These are phyloP conservation scores for Xestia ashworthii DNA, from an alignment of 2,888 invertebrate species.

Conservation along the genomic window DNA sequence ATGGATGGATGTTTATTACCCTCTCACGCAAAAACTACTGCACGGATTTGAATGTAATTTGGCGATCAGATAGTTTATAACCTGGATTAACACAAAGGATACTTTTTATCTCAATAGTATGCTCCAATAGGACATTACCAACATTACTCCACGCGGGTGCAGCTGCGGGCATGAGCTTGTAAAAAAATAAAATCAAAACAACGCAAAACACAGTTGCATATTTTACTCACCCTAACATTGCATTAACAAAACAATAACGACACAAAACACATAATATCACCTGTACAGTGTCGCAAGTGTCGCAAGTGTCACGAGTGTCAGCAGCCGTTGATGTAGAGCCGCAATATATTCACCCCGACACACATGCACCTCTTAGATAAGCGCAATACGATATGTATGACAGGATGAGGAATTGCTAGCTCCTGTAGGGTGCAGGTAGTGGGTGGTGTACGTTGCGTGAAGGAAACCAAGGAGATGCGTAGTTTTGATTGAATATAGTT, in stretches of 20 bases:
- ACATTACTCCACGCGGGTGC: too few species aligned
- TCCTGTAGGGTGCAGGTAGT: slow-evolving; percentile 56
- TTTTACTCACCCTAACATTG: not conserved
- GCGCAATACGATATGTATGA: slow-evolving; percentile 61
- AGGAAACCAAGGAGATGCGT: slow-evolving; percentile 12
- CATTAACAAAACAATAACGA: slow-evolving; percentile 41
- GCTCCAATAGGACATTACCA: too few species aligned
- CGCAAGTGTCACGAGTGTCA: slow-evolving; percentile 69
- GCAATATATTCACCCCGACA: slow-evolving; percentile 76
- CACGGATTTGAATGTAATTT: too few species aligned
- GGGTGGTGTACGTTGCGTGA: slow-evolving; percentile 28
- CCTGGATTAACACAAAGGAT: too few species aligned
- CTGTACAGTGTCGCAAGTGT: slow-evolving; percentile 52
- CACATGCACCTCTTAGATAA: slow-evolving; percentile 75
- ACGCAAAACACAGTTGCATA: not conserved
- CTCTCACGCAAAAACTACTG: too few species aligned
- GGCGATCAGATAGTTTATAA: too few species aligned
- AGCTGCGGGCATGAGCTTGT: too few species aligned
- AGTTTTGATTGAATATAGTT: slow-evolving; percentile 32
- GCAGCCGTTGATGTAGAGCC: slow-evolving; percentile 73
- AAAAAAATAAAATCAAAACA: not conserved
- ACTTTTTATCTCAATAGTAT: too few species aligned
- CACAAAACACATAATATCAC: slow-evolving; percentile 47
- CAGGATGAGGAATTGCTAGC: slow-evolving; percentile 67
- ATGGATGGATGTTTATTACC: too few species aligned